Conservation (phyloP, 1,140 invertebrate species). For the Bicyclus anynana region DNA sequence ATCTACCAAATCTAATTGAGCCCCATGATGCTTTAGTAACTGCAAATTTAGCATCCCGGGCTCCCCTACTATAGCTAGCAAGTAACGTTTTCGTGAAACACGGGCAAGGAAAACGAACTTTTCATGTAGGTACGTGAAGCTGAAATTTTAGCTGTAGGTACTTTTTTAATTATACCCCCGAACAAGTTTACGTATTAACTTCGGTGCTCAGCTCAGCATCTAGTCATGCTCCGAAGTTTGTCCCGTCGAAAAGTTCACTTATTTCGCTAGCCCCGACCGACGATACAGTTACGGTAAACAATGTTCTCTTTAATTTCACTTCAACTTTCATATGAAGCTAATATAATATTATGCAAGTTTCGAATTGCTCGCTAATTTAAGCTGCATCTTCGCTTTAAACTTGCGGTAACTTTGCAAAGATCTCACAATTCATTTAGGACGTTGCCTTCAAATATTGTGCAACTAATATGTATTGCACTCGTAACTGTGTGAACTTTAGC, state of each 20-base stretch:
- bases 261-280: constrained; percentile 7
- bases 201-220: constrained; percentile 5
- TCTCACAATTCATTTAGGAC: neutral
- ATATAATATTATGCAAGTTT: constrained; percentile 11
- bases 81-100: constrained; percentile 5
- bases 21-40: too few relatives aligned
- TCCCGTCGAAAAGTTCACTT: constrained; percentile 9
- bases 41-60: too few relatives aligned
- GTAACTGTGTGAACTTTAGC: neutral
- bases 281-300: constrained; percentile 35
- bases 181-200: constrained; percentile 17
- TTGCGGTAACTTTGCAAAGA: neutral
- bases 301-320: constrained; percentile 43
- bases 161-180: constrained; percentile 19
- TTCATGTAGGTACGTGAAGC: neutral
- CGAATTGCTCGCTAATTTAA: constrained; percentile 1
- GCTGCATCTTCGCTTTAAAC: neutral
- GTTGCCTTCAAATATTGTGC: neutral
- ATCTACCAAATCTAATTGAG: too few relatives aligned
- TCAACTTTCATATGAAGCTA: constrained; percentile 2
- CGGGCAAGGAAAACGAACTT: constrained; percentile 3
- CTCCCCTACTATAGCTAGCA: neutral
- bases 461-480: neutral
- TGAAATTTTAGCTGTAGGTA: constrained; percentile 7
- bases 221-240: constrained; percentile 4